These are phyloP conservation scores for Yasuhikotakia modesta DNA, from an alignment of 2,797 vertebrate species.

Conservation along the genomic window DNA sequence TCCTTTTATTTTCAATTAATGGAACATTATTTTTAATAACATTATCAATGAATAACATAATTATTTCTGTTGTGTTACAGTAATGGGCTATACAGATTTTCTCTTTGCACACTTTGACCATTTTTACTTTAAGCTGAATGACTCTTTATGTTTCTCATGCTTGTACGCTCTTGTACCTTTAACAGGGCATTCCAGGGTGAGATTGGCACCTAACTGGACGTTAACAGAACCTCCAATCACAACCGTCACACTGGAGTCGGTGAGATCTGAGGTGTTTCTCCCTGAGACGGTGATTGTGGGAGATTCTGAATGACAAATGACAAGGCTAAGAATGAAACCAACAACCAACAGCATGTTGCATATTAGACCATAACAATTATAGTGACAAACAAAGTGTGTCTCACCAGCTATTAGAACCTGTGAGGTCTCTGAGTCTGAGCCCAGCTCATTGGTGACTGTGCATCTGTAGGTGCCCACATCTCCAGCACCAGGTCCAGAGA, in stretches of 20 bases:
- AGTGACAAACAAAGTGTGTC: slow-evolving; percentile 26
- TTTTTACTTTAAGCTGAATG: too few relatives aligned
- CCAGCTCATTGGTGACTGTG: slow-evolving; percentile 72
- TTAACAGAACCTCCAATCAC: slow-evolving; percentile 77
- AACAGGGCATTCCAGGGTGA: slow-evolving; percentile 82
- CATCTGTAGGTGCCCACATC: slow-evolving; percentile 86
- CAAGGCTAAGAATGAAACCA: background rate
- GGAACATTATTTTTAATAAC: too few relatives aligned
- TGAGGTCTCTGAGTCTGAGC: slow-evolving; percentile 80
- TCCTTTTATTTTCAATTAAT: too few relatives aligned
- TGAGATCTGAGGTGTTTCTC: slow-evolving; percentile 74
- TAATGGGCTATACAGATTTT: too few relatives aligned
- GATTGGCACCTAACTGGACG: slow-evolving; percentile 68
- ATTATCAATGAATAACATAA: too few relatives aligned
- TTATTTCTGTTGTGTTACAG: too few relatives aligned
- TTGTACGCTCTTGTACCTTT: slow-evolving; percentile 76
- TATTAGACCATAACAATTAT: background rate
- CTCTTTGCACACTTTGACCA: too few relatives aligned
- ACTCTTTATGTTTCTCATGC: slow-evolving; percentile 3
- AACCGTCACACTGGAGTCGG: slow-evolving; percentile 64
- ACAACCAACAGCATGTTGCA: background rate
- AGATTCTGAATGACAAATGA: slow-evolving; percentile 72
- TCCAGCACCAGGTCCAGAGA: slow-evolving; percentile 72
- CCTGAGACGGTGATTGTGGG: slow-evolving; percentile 76
- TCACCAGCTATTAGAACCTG: slow-evolving; percentile 81